Base-by-base conservation (phyloP, 53 echinoderm and acorn worm genomes). In the Arbacia lixula region DNA sequence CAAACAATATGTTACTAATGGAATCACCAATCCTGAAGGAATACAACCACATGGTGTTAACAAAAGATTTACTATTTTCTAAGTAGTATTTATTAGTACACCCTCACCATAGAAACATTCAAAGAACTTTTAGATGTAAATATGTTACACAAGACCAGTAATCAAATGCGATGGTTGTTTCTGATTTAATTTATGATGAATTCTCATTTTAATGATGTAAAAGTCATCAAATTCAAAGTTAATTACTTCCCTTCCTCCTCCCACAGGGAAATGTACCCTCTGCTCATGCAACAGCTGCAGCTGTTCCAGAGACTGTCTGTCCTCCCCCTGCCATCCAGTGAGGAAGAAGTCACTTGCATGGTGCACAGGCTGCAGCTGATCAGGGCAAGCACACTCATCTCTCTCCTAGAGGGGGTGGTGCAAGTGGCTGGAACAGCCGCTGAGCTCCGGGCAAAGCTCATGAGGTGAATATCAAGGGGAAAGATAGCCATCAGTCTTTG, bases 221-320 rank as follows among this genome's bases (percentile, higher is more conserved):
- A n/a, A n/a, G n/a, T n/a, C n/a, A n/a, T n/a, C n/a, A n/a, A n/a
- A n/a, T n/a, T n/a, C n/a, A n/a, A n/a, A 56, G 26, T 2, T 56
- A 60, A 55, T 22, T 6, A 55, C 2, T 66, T 37, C 20, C 24
- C 8, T 35, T 26, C 6, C 25, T 46, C 43, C 41, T 43, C 25
- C 25, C 20, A 0, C 42, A 94, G 93, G 61, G 94, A 94, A 42
- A 74, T 98, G 4, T 98, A 98, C 72, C 98, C 98, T 53, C 31
- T 98, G 72, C 40, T 98, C 52, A 92, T 92, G 88, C 94, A 98
- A 53, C 98, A 98, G 64, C 83, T 98, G 25, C 87, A 88, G 87
- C 82, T 94, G 57, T 98, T 98, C 90, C 98, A 88, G 67, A 83
- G 98, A 92, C 64, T 98, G 25, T 94, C 94, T 39, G 85, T 94